Evolutionary conservation across 2,113 vertebrate species (phyloP).

Genomic region (Calidris pugnax): DNA sequence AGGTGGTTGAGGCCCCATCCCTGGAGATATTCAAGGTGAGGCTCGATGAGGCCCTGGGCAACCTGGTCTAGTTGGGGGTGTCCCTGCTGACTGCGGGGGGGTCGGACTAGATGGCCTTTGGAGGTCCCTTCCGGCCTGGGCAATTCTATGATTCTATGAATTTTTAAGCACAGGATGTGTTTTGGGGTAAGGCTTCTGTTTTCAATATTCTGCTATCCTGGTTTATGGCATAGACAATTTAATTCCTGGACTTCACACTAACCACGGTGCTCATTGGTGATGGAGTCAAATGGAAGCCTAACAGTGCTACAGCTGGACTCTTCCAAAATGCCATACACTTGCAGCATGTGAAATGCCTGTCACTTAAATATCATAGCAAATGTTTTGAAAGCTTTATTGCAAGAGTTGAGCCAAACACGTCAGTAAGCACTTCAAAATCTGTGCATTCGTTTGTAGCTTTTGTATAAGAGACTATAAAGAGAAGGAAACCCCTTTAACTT

Average conservation of each 20-base stretch:
- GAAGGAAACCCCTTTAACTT: background rate
- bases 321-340: background rate
- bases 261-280: background rate
- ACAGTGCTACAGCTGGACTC: background rate
- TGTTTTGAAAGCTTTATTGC: background rate
- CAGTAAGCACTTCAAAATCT: background rate
- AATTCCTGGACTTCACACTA: background rate
- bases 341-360: background rate
- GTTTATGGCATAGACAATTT: background rate
- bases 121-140: too few relatives aligned
- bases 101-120: too few relatives aligned
- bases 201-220: background rate
- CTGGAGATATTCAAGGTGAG: too few relatives aligned
- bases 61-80: too few relatives aligned
- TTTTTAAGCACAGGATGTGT: background rate
- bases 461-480: background rate
- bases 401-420: background rate
- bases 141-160: too few relatives aligned
- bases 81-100: too few relatives aligned
- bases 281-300: background rate
- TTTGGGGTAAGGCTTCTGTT: background rate
- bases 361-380: background rate
- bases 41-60: too few relatives aligned
- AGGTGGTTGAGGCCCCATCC: too few relatives aligned
- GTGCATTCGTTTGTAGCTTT: background rate